These are phyloP conservation scores for Esox masquinongy DNA, from an alignment of 2,797 vertebrate genomes.

Conservation along the genomic window DNA sequence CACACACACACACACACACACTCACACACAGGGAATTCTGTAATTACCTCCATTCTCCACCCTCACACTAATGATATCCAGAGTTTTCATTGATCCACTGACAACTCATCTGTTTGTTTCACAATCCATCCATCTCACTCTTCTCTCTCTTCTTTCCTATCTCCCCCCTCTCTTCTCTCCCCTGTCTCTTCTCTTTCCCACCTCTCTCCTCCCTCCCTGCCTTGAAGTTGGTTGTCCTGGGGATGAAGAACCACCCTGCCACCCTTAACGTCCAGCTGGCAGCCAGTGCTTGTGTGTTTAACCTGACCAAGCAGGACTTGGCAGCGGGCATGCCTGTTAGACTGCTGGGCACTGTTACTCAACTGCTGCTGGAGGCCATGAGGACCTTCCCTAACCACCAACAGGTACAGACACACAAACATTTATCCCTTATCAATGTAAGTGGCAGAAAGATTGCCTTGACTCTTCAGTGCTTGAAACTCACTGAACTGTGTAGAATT, in stretches of 20 bases:
- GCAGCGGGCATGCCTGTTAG: constrained; percentile 93
- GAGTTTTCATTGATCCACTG: background rate
- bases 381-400: constrained; percentile 98
- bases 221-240: constrained; percentile 88
- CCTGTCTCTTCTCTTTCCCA: background rate
- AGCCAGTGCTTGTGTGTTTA: constrained; percentile 97
- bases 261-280: constrained; percentile 96
- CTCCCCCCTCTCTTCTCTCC: background rate
- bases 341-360: constrained; percentile 89
- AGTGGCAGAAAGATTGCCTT: no score
- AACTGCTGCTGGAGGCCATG: constrained; percentile 96
- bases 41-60: background rate
- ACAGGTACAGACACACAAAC: constrained; percentile 76
- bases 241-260: constrained; percentile 96
- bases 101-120: background rate
- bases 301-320: constrained; percentile 97
- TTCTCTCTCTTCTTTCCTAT: background rate
- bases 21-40: background rate
- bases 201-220: background rate
- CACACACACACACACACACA: background rate
- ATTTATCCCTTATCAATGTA: no score
- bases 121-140: background rate
- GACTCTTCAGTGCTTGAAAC: no score
- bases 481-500: no score
- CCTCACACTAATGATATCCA: background rate